phyloP scores from a whole-genome alignment of 2,888 invertebrate species.

The Colletes collaris region DNA sequence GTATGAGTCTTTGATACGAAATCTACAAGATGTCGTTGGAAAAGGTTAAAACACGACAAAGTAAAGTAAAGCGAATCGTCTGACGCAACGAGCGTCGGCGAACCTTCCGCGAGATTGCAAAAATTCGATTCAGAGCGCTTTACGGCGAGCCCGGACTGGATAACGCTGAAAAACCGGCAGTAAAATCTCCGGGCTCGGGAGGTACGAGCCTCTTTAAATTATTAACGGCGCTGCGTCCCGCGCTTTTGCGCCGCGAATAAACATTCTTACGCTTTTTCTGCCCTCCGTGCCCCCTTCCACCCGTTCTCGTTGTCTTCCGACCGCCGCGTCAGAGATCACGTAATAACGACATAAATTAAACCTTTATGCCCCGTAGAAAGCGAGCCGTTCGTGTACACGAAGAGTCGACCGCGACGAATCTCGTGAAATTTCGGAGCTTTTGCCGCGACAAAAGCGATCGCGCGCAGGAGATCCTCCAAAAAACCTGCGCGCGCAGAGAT shows the following conservation, averaged over 20 bases:
- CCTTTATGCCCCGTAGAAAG: neutral
- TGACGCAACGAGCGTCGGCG: constrained; percentile 26
- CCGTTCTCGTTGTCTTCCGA: constrained; percentile 10
- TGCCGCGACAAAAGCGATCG: no score
- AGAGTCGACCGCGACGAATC: neutral
- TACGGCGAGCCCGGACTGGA: constrained; percentile 15
- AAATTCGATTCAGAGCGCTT: constrained; percentile 39
- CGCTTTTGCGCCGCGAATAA: constrained; percentile 18
- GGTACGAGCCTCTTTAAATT: constrained; percentile 46
- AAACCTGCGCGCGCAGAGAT: no score
- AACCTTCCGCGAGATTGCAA: constrained; percentile 41
- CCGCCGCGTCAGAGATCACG: neutral
- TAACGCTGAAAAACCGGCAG: constrained; percentile 18
- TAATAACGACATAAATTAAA: constrained; percentile 8
- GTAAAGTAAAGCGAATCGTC: constrained; percentile 14
- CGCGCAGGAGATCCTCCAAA: no score
- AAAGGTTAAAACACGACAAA: neutral
- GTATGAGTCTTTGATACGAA: no score
- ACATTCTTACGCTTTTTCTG: constrained; percentile 21
- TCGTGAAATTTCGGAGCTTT: neutral
- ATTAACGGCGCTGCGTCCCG: constrained; percentile 41
- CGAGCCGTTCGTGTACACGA: neutral
- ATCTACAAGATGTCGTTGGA: neutral
- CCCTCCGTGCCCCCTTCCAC: neutral
- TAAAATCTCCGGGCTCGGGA: constrained; percentile 19